phyloP scores from a whole-genome alignment of 2,888 invertebrate species.

The Drosophila ustulata region DNA sequence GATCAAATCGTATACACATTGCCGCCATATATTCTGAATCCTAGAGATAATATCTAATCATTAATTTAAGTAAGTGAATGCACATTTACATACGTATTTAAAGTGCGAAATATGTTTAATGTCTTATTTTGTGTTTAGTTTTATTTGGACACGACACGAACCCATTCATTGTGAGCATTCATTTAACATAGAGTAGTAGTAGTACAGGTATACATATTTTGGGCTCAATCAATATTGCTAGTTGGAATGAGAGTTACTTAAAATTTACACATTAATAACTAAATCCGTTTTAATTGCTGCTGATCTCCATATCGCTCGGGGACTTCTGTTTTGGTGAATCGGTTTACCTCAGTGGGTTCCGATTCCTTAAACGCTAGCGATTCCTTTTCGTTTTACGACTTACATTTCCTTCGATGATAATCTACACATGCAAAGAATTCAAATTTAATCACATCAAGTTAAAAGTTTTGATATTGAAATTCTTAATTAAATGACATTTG shows the following conservation, averaged over 20 bases:
- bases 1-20: slow-evolving; percentile 67
- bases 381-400: slow-evolving; percentile 85
- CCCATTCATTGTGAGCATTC: slow-evolving; percentile 47
- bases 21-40: slow-evolving; percentile 30
- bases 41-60: slow-evolving; percentile 33
- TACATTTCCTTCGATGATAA: slow-evolving; percentile 85
- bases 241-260: slow-evolving; percentile 39
- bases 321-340: slow-evolving; percentile 60
- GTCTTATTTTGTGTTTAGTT: slow-evolving; percentile 14
- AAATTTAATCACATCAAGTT: background rate
- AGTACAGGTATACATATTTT: slow-evolving; percentile 32
- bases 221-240: slow-evolving; percentile 41
- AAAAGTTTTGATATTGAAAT: background rate
- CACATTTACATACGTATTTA: slow-evolving; percentile 46
- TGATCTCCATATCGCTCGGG: slow-evolving; percentile 17
- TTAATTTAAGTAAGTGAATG: slow-evolving; percentile 56
- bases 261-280: slow-evolving; percentile 33
- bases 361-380: slow-evolving; percentile 84
- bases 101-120: background rate
- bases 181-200: slow-evolving; percentile 21
- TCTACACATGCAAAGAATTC: slow-evolving; percentile 59
- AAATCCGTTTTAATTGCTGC: slow-evolving; percentile 20
- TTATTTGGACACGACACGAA: slow-evolving; percentile 41
- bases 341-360: slow-evolving; percentile 82
- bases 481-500: slow-evolving; percentile 12